Evolutionary conservation across 2,797 vertebrate genomes (phyloP).

Genomic region (Lithobates pipiens): DNA sequence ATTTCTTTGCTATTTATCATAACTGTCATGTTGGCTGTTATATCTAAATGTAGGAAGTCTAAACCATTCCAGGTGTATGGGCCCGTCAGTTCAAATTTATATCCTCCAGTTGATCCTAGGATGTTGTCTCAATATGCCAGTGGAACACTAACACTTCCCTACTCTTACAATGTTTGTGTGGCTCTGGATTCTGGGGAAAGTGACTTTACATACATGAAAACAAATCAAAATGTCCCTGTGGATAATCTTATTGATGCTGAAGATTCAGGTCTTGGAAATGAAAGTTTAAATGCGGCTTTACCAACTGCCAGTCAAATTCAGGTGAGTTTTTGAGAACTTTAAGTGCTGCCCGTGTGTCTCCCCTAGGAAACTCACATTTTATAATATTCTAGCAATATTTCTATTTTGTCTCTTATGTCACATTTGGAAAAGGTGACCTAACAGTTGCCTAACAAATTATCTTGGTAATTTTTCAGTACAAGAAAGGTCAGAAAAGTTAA

Average conservation of each 20-base stretch:
- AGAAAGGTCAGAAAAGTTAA: no score
- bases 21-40: constrained; percentile 62
- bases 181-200: constrained; percentile 67
- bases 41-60: constrained; percentile 33
- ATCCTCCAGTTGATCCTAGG: constrained; percentile 33
- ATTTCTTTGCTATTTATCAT: constrained; percentile 72
- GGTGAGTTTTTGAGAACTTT: not conserved
- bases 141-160: constrained; percentile 60
- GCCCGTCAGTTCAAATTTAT: constrained; percentile 42
- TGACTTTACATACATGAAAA: constrained; percentile 66
- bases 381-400: no score
- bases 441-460: no score
- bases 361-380: no score
- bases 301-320: not conserved
- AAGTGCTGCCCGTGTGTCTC: no score
- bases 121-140: constrained; percentile 45
- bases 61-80: constrained; percentile 21
- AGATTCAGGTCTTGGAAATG: not conserved
- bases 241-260: constrained; percentile 49
- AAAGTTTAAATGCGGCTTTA: not conserved
- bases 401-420: no score
- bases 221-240: constrained; percentile 18
- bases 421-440: no score
- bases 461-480: no score
- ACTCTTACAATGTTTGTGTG: constrained; percentile 65